Conservation (phyloP, 2,113 vertebrate genomes). For the Carettochelys insculpta region DNA sequence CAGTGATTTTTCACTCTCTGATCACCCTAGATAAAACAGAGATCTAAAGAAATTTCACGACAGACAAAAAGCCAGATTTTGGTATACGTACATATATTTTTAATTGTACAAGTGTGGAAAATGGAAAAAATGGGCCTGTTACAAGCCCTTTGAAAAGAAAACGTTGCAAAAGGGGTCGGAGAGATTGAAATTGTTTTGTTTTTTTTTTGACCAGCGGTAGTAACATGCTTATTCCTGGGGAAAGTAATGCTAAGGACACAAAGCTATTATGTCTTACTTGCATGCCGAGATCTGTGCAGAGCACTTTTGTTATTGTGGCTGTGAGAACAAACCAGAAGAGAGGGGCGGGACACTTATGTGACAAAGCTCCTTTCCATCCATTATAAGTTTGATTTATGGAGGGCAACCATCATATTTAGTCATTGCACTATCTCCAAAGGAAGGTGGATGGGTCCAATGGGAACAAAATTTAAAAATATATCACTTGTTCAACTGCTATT, state of each 20-base stretch:
- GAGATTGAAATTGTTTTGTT: not conserved
- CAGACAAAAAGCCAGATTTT: not conserved
- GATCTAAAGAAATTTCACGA: not conserved
- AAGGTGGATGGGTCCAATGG: not conserved
- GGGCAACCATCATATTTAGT: rapidly evolving
- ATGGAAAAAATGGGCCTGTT: not conserved
- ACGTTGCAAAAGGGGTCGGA: too few species aligned
- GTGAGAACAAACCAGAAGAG: not conserved
- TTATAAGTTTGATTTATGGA: not conserved
- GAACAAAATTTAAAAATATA: not conserved
- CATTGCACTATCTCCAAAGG: not conserved
- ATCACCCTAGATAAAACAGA: too few species aligned
- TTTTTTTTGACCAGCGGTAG: not conserved
- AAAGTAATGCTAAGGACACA: not conserved
- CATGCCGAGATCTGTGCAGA: not conserved
- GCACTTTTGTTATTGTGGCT: not conserved
- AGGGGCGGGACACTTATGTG: not conserved
- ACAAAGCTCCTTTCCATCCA: not conserved
- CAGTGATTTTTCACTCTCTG: too few species aligned
- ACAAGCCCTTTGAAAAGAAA: not conserved
- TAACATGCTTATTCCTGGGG: not conserved
- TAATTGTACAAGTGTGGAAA: too few species aligned
- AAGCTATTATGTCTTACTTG: not conserved
- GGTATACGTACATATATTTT: too few species aligned
- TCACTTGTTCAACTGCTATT: not conserved